phyloP scores from a whole-genome alignment of 2,888 invertebrate genomes.

The Brachypterus glaber region DNA sequence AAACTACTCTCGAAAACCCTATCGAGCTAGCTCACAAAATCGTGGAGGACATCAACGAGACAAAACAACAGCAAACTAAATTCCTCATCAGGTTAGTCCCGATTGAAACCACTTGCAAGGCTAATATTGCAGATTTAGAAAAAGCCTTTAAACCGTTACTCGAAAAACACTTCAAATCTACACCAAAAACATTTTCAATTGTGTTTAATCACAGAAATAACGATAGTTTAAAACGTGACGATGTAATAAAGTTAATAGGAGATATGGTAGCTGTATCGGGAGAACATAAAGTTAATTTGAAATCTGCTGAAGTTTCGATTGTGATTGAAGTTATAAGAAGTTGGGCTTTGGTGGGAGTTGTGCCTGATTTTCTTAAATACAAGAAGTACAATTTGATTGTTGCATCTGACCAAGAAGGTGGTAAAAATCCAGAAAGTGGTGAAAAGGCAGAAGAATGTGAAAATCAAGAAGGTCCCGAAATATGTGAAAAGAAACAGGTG shows the following conservation, averaged over 20 bases:
- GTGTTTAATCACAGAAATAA: constrained; percentile 73
- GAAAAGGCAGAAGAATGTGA: too few relatives aligned
- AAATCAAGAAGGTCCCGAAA: too few relatives aligned
- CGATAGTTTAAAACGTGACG: constrained; percentile 50
- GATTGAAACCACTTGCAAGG: constrained; percentile 70
- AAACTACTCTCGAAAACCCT: constrained; percentile 67
- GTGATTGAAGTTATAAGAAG: constrained; percentile 76
- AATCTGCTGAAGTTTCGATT: constrained; percentile 65
- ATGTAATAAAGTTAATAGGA: constrained; percentile 65
- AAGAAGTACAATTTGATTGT: constrained; percentile 75
- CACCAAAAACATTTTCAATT: constrained; percentile 64
- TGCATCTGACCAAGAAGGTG: too few relatives aligned
- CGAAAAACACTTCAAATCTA: constrained; percentile 63
- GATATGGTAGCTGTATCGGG: constrained; percentile 60
- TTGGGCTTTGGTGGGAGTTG: constrained; percentile 69
- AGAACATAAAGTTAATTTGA: constrained; percentile 69
- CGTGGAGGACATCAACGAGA: constrained; percentile 59
- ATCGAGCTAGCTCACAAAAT: constrained; percentile 61
- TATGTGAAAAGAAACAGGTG: too few relatives aligned
- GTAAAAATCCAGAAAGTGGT: too few relatives aligned
- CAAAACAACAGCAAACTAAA: constrained; percentile 61
- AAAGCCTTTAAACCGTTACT: constrained; percentile 47
- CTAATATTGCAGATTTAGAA: constrained; percentile 59
- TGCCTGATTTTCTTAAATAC: constrained; percentile 66
- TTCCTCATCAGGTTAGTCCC: constrained; percentile 74